These are phyloP conservation scores for Kuschelorhynchus macadamiae DNA, from an alignment of 2,888 invertebrate genomes.

Conservation along the genomic window DNA sequence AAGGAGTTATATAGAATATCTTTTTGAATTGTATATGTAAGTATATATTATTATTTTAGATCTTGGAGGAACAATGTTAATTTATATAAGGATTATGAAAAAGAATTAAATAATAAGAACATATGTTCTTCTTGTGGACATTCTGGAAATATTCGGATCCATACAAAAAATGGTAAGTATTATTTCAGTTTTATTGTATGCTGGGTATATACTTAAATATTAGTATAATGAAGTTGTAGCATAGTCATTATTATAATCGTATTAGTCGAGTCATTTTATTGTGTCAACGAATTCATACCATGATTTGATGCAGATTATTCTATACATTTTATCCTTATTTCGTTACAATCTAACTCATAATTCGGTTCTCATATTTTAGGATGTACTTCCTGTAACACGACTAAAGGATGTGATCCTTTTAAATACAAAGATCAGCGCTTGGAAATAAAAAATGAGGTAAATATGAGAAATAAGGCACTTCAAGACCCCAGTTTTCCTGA, in stretches of 20 bases:
- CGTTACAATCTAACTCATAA: too few species aligned
- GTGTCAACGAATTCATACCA: too few species aligned
- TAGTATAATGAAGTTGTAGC: too few species aligned
- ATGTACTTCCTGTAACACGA: slow-evolving; percentile 76
- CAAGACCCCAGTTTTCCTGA: slow-evolving; percentile 78
- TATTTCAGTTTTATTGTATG: too few species aligned
- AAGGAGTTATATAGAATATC: too few species aligned
- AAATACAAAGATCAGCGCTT: slow-evolving; percentile 75
- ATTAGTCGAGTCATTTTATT: too few species aligned
- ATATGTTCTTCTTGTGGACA: slow-evolving; percentile 83
- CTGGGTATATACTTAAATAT: too few species aligned
- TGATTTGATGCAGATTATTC: too few species aligned
- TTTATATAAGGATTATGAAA: slow-evolving; percentile 72
- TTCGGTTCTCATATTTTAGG: too few species aligned
- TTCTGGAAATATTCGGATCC: slow-evolving; percentile 74
- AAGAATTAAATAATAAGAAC: slow-evolving; percentile 72
- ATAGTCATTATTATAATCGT: too few species aligned
- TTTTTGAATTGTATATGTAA: too few species aligned
- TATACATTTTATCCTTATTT: too few species aligned
- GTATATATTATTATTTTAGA: slow-evolving; percentile 57
- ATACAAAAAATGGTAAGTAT: slow-evolving; percentile 70
- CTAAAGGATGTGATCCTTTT: slow-evolving; percentile 74
- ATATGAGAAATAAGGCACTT: slow-evolving; percentile 78
- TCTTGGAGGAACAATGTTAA: slow-evolving; percentile 75
- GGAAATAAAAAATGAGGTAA: slow-evolving; percentile 78